phyloP scores from a whole-genome alignment of 2,797 vertebrate genomes.

The Rousettus madagascariensis region DNA sequence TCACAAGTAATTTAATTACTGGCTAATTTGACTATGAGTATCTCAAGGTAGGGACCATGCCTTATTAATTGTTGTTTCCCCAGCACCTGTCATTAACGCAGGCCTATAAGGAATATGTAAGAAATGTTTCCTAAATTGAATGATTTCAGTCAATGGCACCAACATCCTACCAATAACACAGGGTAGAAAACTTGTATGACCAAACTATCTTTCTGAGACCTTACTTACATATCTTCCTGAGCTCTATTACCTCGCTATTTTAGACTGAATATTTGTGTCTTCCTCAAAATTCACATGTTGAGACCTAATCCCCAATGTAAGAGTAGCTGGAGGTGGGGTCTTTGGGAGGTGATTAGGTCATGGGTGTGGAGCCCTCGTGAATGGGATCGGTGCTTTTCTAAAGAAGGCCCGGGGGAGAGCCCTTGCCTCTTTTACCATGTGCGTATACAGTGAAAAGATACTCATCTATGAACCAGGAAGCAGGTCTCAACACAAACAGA shows the following conservation, averaged over 20 bases:
- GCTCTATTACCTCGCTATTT: not conserved
- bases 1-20: not conserved
- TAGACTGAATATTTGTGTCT: not conserved
- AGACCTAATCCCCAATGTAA: not conserved
- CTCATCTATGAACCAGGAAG: not conserved
- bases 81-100: not conserved
- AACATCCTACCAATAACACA: not conserved
- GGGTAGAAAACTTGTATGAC: not conserved
- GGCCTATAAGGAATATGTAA: not conserved
- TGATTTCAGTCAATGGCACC: not conserved
- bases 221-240: not conserved
- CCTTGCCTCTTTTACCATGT: not conserved
- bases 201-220: not conserved
- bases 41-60: not conserved
- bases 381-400: not conserved
- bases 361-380: not conserved
- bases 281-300: not conserved
- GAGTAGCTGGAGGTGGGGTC: not conserved
- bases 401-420: not conserved
- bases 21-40: not conserved
- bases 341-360: not conserved
- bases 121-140: conserved; percentile 35
- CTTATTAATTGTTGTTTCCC: not conserved
- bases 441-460: not conserved
- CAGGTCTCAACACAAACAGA: not conserved